These are phyloP conservation scores for Momotus momota DNA, from an alignment of 2,797 vertebrate species.

Conservation along the genomic window DNA sequence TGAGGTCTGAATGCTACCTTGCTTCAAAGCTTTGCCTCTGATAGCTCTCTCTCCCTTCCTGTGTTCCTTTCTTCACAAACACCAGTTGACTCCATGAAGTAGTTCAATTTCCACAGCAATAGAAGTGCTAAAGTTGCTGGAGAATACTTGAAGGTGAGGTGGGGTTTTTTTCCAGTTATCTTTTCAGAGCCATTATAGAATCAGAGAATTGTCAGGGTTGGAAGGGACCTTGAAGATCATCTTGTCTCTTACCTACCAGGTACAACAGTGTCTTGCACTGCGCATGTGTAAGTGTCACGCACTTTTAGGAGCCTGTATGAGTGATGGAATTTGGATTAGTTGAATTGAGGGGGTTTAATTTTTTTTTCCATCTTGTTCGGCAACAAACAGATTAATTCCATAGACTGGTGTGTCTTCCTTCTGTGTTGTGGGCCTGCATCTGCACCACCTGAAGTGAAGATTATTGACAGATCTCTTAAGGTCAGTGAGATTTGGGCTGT, in stretches of 20 bases:
- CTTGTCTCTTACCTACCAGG: neutral
- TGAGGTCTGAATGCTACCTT: neutral
- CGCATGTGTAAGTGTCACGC: rapidly evolving
- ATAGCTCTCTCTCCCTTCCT: neutral
- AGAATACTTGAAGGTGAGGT: neutral
- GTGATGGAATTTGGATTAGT: slow-evolving; percentile 4
- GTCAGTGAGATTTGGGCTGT: neutral
- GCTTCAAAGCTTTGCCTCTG: neutral
- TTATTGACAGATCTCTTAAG: neutral
- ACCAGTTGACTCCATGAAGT: neutral
- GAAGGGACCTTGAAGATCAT: too few relatives aligned
- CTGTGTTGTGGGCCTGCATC: neutral
- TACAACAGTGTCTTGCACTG: neutral
- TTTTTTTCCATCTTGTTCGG: neutral
- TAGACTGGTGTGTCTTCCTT: neutral
- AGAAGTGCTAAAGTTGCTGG: neutral
- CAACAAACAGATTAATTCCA: slow-evolving; percentile 10
- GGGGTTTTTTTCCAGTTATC: neutral
- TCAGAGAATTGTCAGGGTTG: too few relatives aligned
- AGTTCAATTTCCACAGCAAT: neutral
- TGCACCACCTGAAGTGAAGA: neutral
- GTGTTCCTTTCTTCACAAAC: neutral
- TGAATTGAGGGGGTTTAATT: neutral
- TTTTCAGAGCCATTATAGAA: neutral
- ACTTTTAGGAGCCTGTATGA: neutral